Conservation (phyloP, 2,888 invertebrate species). For the Drosophila affinis region DNA sequence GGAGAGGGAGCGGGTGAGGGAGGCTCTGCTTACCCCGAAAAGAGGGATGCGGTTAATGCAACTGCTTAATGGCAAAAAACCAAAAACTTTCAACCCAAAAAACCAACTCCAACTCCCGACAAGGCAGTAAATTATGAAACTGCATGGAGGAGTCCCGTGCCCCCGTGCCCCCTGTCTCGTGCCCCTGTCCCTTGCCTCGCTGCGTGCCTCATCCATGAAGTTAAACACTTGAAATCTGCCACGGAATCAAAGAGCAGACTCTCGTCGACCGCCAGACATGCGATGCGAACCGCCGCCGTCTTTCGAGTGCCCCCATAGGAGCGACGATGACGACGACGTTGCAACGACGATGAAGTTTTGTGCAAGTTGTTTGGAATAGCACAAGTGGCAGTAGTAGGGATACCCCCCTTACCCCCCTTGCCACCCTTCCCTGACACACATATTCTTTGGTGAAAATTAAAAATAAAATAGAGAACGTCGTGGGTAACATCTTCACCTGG, state of each 20-base stretch:
- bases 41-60: constrained; percentile 45
- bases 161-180: constrained; percentile 7
- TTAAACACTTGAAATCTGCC: constrained; percentile 72
- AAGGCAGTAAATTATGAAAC: constrained; percentile 65
- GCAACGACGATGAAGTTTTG: constrained; percentile 48
- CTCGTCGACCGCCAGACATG: constrained; percentile 30
- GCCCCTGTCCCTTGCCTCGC: background rate
- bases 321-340: constrained; percentile 3
- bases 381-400: constrained; percentile 16
- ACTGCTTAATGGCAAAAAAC: constrained; percentile 42
- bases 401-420: background rate
- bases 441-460: constrained; percentile 58
- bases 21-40: background rate
- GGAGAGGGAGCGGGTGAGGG: too few species aligned
- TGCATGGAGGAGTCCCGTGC: constrained; percentile 53
- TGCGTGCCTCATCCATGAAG: constrained; percentile 37
- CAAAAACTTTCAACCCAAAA: constrained; percentile 1
- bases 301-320: constrained; percentile 32
- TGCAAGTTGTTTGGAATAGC: constrained; percentile 55
- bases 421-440: constrained; percentile 51
- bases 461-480: constrained; percentile 51
- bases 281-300: constrained; percentile 12
- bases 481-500: constrained; percentile 43
- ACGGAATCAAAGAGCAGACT: constrained; percentile 66
- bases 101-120: constrained; percentile 17